These are phyloP conservation scores for Leptinotarsa defecta DNA, from an alignment of 1,140 invertebrate species.

Conservation along the genomic window DNA sequence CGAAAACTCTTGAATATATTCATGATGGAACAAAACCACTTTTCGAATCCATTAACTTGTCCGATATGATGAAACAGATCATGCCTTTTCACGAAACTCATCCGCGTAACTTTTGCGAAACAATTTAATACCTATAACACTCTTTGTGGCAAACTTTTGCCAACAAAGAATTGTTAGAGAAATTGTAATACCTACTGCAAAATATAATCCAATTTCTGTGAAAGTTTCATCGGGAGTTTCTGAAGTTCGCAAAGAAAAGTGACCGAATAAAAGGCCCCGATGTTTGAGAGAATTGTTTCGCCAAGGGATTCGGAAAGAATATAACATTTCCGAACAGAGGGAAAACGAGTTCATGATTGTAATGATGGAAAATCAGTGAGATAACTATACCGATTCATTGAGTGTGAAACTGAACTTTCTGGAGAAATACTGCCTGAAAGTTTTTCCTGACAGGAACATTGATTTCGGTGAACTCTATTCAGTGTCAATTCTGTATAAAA, in stretches of 20 bases:
- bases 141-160: slow-evolving; percentile 21
- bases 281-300: slow-evolving; percentile 6
- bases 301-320: background rate
- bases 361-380: background rate
- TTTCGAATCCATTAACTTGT: slow-evolving; percentile 1
- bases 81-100: slow-evolving; percentile 1
- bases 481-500: too few species aligned
- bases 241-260: slow-evolving; percentile 19
- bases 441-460: too few species aligned
- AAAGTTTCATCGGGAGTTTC: slow-evolving; percentile 11
- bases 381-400: background rate
- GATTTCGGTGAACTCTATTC: too few species aligned
- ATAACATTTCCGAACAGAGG: background rate
- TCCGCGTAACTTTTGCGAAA: slow-evolving; percentile 9
- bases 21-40: background rate
- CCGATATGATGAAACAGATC: background rate
- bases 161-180: slow-evolving; percentile 13
- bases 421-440: too few species aligned
- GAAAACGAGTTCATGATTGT: background rate
- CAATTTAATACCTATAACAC: slow-evolving; percentile 22
- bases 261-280: slow-evolving; percentile 6
- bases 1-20: background rate
- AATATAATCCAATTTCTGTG: slow-evolving; percentile 22
- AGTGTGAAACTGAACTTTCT: too few species aligned
- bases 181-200: slow-evolving; percentile 20